A percentile compares a stretch with the other conserved stretches of the same genome.
These are phyloP conservation scores for Xylota sylvarum DNA, from an alignment of 2,888 invertebrate genomes.

Conservation along the genomic window DNA sequence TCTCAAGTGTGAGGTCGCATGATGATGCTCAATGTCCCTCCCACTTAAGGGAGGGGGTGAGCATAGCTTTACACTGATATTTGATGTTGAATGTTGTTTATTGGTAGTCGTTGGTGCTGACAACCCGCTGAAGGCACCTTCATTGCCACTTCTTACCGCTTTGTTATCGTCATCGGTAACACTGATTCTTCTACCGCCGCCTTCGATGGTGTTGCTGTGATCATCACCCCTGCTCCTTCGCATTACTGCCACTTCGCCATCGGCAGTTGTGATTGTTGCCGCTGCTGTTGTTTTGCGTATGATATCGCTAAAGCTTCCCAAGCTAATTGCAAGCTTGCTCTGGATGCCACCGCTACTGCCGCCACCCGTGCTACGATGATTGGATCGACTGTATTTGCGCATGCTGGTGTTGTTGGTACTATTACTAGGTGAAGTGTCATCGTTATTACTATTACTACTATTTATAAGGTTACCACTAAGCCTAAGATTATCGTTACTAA, in stretches of 20 bases:
- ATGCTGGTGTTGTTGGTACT: constrained; percentile 78
- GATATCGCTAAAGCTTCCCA: constrained; percentile 80
- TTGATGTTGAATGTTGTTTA: constrained; percentile 64
- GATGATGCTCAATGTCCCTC: constrained; percentile 88
- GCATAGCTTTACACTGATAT: constrained; percentile 78
- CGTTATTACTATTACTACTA: constrained; percentile 63
- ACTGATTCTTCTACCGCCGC: constrained; percentile 75
- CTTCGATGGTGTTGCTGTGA: constrained; percentile 67
- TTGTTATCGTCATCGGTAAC: constrained; percentile 77
- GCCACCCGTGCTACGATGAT: constrained; percentile 51
- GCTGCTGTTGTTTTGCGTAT: constrained; percentile 84
- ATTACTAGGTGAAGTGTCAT: constrained; percentile 71
- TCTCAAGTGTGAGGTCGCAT: constrained; percentile 85
- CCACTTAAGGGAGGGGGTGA: constrained; percentile 88
- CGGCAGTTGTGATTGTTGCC: constrained; percentile 84
- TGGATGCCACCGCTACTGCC: constrained; percentile 66
- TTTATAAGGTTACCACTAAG: constrained; percentile 63
- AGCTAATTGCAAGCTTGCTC: constrained; percentile 78
- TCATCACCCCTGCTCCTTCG: constrained; percentile 72
- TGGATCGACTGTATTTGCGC: constrained; percentile 67
- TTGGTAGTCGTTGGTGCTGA: constrained; percentile 49
- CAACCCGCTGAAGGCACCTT: constrained; percentile 33
- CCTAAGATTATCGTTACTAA: constrained; percentile 77
- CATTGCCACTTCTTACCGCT: constrained; percentile 61
- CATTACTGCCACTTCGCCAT: constrained; percentile 81